A percentile compares a stretch with the other conserved stretches of the same genome.
These are phyloP conservation scores for Neodiprion fabricii DNA, from an alignment of 1,140 invertebrate species.

Conservation along the genomic window DNA sequence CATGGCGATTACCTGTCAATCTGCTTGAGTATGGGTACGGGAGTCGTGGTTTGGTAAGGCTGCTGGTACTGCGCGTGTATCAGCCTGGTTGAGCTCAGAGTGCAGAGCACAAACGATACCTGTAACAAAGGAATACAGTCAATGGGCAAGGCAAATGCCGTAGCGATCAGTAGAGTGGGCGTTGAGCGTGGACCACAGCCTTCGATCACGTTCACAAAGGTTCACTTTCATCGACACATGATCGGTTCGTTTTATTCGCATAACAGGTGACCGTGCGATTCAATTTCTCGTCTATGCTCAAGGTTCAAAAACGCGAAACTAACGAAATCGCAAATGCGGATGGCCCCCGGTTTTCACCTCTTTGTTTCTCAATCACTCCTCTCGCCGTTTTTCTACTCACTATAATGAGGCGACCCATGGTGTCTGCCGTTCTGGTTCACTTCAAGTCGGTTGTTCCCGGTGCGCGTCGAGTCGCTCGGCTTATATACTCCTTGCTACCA, in stretches of 20 bases:
- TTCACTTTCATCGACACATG: not conserved
- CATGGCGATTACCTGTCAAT: constrained; percentile 68
- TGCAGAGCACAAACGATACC: constrained; percentile 43
- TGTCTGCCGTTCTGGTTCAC: not conserved
- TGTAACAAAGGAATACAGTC: constrained; percentile 29
- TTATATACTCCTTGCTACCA: not conserved
- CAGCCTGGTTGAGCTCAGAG: constrained; percentile 39
- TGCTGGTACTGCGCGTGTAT: constrained; percentile 45
- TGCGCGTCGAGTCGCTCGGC: not conserved
- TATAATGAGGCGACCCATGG: not conserved
- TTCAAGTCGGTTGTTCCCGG: not conserved
- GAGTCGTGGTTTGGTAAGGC: constrained; percentile 64
- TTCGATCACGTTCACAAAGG: not conserved
- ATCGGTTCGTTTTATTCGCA: not conserved
- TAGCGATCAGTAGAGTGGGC: too few relatives aligned
- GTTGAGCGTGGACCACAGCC: not conserved
- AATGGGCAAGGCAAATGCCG: too few relatives aligned
- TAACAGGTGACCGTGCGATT: not conserved
- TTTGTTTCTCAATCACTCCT: too few relatives aligned
- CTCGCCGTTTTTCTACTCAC: not conserved
- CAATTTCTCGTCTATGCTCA: not conserved
- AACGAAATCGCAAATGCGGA: too few relatives aligned
- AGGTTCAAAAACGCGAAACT: too few relatives aligned
- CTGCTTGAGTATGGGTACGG: constrained; percentile 83
- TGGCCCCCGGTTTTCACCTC: too few relatives aligned